Conservation (phyloP, 2,113 vertebrate species). For the Regulus satrapa region DNA sequence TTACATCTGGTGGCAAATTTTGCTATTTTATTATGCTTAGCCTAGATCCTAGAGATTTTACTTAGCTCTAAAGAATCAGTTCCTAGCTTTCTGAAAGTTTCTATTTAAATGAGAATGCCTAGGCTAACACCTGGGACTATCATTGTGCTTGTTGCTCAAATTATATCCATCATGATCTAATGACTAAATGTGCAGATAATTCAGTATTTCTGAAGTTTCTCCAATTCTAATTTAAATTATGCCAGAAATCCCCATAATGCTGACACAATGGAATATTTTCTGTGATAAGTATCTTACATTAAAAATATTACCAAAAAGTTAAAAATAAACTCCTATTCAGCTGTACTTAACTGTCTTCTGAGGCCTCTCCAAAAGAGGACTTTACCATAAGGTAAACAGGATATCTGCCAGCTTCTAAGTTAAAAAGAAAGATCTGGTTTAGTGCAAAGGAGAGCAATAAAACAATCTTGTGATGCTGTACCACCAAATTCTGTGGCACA, state of each 20-base stretch:
- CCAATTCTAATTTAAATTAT: background rate
- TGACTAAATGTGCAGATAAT: background rate
- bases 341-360: background rate
- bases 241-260: background rate
- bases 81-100: background rate
- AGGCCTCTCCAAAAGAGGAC: background rate
- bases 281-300: background rate
- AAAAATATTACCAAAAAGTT: background rate
- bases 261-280: background rate
- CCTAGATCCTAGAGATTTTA: background rate
- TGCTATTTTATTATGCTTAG: background rate
- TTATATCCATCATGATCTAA: background rate
- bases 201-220: background rate
- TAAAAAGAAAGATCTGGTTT: background rate
- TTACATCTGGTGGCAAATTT: background rate
- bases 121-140: background rate
- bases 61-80: background rate
- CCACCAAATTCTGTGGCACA: background rate
- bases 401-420: background rate
- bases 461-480: background rate
- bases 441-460: background rate
- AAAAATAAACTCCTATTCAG: background rate
- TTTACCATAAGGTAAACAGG: background rate
- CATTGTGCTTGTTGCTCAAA: background rate
- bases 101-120: background rate